Evolutionary conservation across 2,797 vertebrate species (phyloP).

Genomic region (Sparus aurata): DNA sequence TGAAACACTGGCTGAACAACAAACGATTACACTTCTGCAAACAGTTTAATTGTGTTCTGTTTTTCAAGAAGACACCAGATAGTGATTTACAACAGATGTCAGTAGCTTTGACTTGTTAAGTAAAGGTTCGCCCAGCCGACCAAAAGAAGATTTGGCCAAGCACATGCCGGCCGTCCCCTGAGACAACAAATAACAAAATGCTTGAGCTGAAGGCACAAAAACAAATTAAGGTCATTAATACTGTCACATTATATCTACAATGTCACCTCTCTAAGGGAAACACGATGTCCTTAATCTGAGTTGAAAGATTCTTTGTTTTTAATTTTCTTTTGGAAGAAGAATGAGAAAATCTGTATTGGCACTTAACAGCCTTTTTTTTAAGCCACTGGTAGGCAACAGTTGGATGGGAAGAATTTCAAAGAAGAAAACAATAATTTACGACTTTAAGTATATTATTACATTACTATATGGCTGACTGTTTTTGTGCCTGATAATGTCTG

Average conservation of each 20-base stretch:
- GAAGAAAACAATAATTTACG: not conserved
- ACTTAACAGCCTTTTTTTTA: not conserved
- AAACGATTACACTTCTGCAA: not conserved
- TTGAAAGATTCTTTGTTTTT: not conserved
- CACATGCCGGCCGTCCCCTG: not conserved
- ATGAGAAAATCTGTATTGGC: not conserved
- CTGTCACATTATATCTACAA: conserved; percentile 19
- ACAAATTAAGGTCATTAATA: conserved; percentile 2
- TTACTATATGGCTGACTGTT: not conserved
- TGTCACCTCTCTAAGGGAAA: conserved; percentile 14
- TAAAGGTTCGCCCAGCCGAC: not conserved
- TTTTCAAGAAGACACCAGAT: not conserved
- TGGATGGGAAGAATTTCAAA: not conserved
- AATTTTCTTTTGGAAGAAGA: not conserved
- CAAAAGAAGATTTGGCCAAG: not conserved
- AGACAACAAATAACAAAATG: not conserved
- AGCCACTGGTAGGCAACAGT: not conserved
- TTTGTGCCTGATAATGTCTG: not conserved
- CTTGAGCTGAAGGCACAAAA: conserved; percentile 4
- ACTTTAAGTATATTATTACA: not conserved
- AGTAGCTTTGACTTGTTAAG: not conserved
- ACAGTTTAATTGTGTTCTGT: not conserved
- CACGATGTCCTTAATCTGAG: not conserved
- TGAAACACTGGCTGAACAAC: not conserved
- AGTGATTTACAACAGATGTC: not conserved